Evolutionary conservation across 2,797 vertebrate genomes (phyloP).

Genomic region (Lepus oiostolus): DNA sequence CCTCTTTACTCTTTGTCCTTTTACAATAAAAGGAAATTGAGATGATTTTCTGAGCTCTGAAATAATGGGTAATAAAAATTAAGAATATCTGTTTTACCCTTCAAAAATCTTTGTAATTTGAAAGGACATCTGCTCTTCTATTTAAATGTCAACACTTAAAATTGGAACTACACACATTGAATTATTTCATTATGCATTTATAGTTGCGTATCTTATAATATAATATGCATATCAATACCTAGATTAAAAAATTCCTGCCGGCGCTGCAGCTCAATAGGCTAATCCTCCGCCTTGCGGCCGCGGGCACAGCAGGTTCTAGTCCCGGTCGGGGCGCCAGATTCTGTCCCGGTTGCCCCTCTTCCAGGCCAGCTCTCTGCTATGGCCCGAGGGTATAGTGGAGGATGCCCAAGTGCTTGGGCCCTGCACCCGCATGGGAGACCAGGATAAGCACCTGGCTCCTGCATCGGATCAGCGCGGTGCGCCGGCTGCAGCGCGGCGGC

Average conservation of each 20-base stretch:
- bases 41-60: background rate
- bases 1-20: background rate
- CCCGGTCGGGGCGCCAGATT: no score
- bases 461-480: no score
- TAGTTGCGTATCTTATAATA: slow-evolving; percentile 8
- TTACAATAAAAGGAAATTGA: background rate
- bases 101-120: slow-evolving; percentile 64
- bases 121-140: background rate
- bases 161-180: background rate
- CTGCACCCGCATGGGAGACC: no score
- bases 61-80: slow-evolving; percentile 44
- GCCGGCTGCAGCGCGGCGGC: no score
- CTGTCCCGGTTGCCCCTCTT: no score
- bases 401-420: no score
- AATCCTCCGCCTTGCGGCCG: no score
- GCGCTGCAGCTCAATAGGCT: no score
- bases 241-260: background rate
- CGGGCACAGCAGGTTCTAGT: no score
- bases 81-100: slow-evolving; percentile 58
- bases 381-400: no score
- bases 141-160: slow-evolving; percentile 29
- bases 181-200: slow-evolving; percentile 46
- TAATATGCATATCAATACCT: background rate
- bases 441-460: no score
- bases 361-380: no score